Percentiles rank a stretch among this genome's conserved stretches.
phyloP scores from a whole-genome alignment of 1,140 invertebrate species.

The Dufourea novaeangliae region DNA sequence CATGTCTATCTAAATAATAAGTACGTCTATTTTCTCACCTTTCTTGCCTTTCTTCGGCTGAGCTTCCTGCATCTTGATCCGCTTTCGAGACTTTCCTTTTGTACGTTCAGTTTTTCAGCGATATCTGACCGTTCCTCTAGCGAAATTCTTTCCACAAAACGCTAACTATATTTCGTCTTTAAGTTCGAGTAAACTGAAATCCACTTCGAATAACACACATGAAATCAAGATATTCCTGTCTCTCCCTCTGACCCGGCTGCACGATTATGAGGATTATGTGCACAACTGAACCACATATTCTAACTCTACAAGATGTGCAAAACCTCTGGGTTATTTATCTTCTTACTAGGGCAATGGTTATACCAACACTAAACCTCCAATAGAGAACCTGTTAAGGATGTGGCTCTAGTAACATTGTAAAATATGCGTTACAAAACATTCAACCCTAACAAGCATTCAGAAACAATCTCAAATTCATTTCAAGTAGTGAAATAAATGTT shows the following conservation, averaged over 20 bases:
- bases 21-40: slow-evolving; percentile 70
- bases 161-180: background rate
- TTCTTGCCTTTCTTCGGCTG: slow-evolving; percentile 82
- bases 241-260: slow-evolving; percentile 35
- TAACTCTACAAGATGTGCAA: background rate
- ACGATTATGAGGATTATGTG: slow-evolving; percentile 18
- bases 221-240: slow-evolving; percentile 9
- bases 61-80: slow-evolving; percentile 76
- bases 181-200: background rate
- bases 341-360: too few relatives aligned
- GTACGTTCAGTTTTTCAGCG: slow-evolving; percentile 41
- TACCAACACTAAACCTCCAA: background rate
- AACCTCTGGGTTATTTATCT: too few relatives aligned
- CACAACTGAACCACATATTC: slow-evolving; percentile 11
- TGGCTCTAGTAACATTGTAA: too few relatives aligned
- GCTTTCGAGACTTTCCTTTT: slow-evolving; percentile 16
- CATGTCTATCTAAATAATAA: background rate
- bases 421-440: too few relatives aligned
- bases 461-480: too few relatives aligned
- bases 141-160: slow-evolving; percentile 7
- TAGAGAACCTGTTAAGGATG: too few relatives aligned
- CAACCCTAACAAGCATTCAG: too few relatives aligned
- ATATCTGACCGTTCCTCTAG: background rate
- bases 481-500: too few relatives aligned
- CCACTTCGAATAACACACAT: slow-evolving; percentile 25